A percentile compares a stretch with the other conserved stretches of the same genome.
phyloP scores from a whole-genome alignment of 2,113 vertebrate genomes.

The Shinisaurus crocodilurus region DNA sequence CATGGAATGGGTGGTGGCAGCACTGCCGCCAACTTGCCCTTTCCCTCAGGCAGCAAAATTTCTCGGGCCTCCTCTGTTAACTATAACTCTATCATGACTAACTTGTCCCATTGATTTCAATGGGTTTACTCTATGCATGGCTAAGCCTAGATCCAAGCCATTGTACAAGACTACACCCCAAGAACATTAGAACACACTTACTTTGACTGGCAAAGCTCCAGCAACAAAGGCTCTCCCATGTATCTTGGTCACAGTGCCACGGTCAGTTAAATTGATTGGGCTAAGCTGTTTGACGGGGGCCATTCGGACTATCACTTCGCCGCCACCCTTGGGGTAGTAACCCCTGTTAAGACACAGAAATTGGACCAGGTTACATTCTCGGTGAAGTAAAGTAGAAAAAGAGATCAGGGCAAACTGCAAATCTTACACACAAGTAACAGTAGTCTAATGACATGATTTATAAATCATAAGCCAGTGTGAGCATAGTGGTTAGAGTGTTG shows the following conservation, averaged over 20 bases:
- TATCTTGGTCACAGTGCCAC: conserved; percentile 94
- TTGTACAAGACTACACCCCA: not conserved
- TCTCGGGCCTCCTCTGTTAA: not conserved
- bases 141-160: not conserved
- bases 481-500: too few species aligned
- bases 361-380: not conserved
- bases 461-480: too few species aligned
- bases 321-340: conserved; percentile 96
- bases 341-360: conserved; percentile 79
- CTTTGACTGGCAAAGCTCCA: conserved; percentile 92
- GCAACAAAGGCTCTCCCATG: conserved; percentile 93
- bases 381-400: not conserved
- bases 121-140: not conserved
- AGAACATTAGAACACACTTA: conserved; percentile 65
- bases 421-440: too few species aligned
- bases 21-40: not conserved
- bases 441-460: too few species aligned
- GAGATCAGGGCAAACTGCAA: not conserved
- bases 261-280: conserved; percentile 87
- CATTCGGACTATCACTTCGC: conserved; percentile 86
- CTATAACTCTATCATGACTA: not conserved
- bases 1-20: not conserved
- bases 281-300: conserved; percentile 89
- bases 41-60: not conserved
- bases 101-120: not conserved